These are phyloP conservation scores for Sinosuthora webbiana DNA, from an alignment of 2,113 vertebrate species.

Conservation along the genomic window DNA sequence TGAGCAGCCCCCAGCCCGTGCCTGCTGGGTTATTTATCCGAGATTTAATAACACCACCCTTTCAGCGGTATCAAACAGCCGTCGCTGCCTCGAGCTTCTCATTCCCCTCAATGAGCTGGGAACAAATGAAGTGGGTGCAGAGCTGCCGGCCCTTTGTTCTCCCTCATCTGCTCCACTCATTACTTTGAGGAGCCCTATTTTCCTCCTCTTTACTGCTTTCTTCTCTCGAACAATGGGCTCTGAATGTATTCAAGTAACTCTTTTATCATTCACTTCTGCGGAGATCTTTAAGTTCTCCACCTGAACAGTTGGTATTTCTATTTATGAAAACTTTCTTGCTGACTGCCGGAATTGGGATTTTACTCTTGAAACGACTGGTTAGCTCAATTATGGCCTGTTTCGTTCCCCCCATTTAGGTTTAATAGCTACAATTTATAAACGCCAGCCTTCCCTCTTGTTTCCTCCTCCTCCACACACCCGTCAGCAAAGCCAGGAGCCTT, in stretches of 20 bases:
- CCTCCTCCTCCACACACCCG: not conserved
- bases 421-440: slow-evolving; percentile 1
- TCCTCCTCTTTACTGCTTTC: slow-evolving; percentile 32
- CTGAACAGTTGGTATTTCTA: slow-evolving; percentile 37
- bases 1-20: not conserved
- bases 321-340: slow-evolving; percentile 53
- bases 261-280: slow-evolving; percentile 33
- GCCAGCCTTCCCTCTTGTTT: not conserved
- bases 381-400: not conserved
- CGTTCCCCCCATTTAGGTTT: not conserved
- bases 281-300: slow-evolving; percentile 33
- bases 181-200: slow-evolving; percentile 45
- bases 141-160: slow-evolving; percentile 42
- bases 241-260: slow-evolving; percentile 39
- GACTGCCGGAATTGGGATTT: slow-evolving; percentile 14
- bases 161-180: slow-evolving; percentile 46
- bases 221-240: slow-evolving; percentile 33
- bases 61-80: not conserved
- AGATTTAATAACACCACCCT: not conserved
- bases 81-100: not conserved
- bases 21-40: not conserved
- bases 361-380: not conserved
- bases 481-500: not conserved
- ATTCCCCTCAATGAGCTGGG: not conserved
- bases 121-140: slow-evolving; percentile 10